phyloP scores from a whole-genome alignment of 2,113 vertebrate species.

The Progne subis region DNA sequence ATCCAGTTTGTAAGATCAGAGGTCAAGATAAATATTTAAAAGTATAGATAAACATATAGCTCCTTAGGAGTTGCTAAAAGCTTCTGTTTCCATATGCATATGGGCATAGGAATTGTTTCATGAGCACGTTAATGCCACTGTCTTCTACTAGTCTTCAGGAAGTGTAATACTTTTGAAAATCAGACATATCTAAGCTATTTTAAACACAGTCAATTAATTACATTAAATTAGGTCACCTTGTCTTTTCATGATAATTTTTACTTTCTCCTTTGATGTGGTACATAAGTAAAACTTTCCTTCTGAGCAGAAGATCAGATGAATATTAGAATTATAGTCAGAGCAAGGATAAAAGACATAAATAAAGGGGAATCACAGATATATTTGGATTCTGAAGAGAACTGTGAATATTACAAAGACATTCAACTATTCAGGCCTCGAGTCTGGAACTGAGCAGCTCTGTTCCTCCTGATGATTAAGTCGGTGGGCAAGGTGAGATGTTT shows the following conservation, averaged over 20 bases:
- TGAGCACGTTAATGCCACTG: neutral
- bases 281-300: neutral
- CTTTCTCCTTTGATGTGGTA: neutral
- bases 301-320: neutral
- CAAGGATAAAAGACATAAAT: neutral
- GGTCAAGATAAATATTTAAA: neutral
- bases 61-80: neutral
- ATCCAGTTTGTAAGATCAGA: neutral
- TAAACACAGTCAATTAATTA: neutral
- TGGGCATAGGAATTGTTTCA: neutral
- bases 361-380: neutral
- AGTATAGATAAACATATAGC: neutral
- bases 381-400: neutral
- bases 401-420: neutral
- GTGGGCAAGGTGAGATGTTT: neutral
- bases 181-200: neutral
- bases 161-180: neutral
- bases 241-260: neutral
- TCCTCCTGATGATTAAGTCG: neutral
- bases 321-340: neutral
- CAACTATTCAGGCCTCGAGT: neutral
- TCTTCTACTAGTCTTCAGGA: neutral
- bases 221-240: neutral
- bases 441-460: neutral
- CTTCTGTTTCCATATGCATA: neutral